phyloP scores from a whole-genome alignment of 2,888 invertebrate genomes.

The Thecocarcelia acutangulata region DNA sequence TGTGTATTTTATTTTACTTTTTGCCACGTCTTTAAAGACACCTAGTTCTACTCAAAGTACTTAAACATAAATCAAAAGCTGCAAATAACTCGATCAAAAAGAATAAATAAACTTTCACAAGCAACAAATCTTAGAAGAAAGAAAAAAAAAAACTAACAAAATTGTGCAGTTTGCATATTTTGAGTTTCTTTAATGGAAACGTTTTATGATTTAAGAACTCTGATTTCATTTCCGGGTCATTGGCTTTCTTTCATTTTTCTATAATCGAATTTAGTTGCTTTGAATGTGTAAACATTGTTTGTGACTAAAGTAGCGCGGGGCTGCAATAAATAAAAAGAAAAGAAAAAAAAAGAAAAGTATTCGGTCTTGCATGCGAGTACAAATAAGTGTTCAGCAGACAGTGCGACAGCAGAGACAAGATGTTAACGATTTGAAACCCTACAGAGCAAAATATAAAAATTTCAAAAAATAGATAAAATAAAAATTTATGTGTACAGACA shows the following conservation, averaged over 20 bases:
- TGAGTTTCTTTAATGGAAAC: conserved; percentile 52
- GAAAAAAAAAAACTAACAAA: conserved; percentile 3
- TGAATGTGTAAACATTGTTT: conserved; percentile 72
- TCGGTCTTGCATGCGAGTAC: conserved; percentile 23
- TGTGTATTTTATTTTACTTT: no score
- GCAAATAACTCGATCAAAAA: neutral
- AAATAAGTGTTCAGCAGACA: conserved; percentile 56
- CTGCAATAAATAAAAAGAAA: conserved; percentile 4
- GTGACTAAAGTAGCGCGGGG: conserved; percentile 65
- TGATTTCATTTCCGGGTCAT: conserved; percentile 80
- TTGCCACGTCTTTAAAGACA: no score
- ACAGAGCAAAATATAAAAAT: conserved; percentile 52
- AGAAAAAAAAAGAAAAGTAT: conserved; percentile 21
- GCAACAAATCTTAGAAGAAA: neutral
- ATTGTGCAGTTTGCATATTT: conserved; percentile 40
- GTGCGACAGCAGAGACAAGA: conserved; percentile 61
- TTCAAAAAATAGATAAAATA: conserved; percentile 18
- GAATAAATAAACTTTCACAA: neutral
- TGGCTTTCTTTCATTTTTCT: conserved; percentile 76
- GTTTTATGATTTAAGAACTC: conserved; percentile 63
- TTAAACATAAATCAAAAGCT: neutral
- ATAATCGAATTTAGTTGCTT: conserved; percentile 70
- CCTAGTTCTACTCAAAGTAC: no score
- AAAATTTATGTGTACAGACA: conserved; percentile 50
- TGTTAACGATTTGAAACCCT: conserved; percentile 60